These are phyloP conservation scores for Rhabdophis nuchalis DNA, from an alignment of 2,797 vertebrate genomes.

Conservation along the genomic window DNA sequence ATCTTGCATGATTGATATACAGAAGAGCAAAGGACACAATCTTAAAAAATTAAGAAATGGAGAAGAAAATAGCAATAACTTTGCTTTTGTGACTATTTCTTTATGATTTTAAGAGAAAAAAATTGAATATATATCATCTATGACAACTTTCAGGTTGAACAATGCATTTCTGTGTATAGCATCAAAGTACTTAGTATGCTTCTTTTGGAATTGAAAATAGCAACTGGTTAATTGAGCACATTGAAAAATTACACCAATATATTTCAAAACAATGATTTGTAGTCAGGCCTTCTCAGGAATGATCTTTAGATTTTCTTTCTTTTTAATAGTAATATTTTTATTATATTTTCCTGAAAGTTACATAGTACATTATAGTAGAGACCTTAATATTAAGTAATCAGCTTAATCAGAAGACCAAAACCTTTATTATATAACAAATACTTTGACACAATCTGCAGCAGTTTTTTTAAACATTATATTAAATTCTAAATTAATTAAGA, in stretches of 20 bases:
- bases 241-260: not conserved
- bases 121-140: not conserved
- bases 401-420: not conserved
- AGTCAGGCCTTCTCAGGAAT: not conserved
- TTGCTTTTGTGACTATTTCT: not conserved
- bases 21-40: not conserved
- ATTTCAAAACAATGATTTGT: not conserved
- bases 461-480: not conserved
- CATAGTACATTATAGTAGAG: not conserved
- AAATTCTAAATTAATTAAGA: not conserved
- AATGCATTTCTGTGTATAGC: not conserved
- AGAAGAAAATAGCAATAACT: not conserved
- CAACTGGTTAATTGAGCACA: not conserved
- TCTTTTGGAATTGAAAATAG: not conserved
- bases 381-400: not conserved
- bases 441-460: not conserved
- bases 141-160: not conserved
- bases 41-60: not conserved
- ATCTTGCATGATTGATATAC: slow-evolving; percentile 2
- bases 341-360: not conserved
- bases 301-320: not conserved
- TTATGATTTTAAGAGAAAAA: not conserved
- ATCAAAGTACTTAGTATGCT: not conserved
- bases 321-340: not conserved
- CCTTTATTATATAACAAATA: not conserved